Evolutionary conservation across 2,113 vertebrate species (phyloP).

Genomic region (Brachyistius frenatus): DNA sequence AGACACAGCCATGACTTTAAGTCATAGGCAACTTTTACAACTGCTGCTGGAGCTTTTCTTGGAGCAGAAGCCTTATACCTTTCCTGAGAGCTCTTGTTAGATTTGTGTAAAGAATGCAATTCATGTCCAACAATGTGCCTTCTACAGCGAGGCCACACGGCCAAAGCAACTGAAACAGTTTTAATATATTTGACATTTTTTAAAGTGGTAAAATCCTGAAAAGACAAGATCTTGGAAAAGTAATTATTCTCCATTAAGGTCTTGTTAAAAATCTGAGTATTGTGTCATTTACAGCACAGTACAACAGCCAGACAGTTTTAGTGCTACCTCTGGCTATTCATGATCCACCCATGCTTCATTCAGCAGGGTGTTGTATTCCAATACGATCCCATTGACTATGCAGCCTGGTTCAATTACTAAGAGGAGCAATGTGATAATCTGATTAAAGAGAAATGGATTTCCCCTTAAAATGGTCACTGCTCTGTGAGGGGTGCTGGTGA

Average conservation of each 20-base stretch:
- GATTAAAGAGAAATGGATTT: conserved; percentile 73
- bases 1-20: conserved; percentile 24
- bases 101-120: conserved; percentile 19
- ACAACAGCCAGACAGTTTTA: conserved; percentile 48
- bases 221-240: conserved; percentile 15
- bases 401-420: conserved; percentile 61
- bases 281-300: conserved; percentile 51
- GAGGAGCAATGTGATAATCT: conserved; percentile 68
- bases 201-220: not conserved
- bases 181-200: not conserved
- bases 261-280: conserved; percentile 52
- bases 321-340: conserved; percentile 46
- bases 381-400: conserved; percentile 65
- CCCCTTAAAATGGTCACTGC: conserved; percentile 48
- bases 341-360: conserved; percentile 53
- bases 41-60: not conserved
- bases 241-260: conserved; percentile 41
- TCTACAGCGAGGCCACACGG: not conserved
- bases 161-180: not conserved
- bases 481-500: conserved; percentile 1
- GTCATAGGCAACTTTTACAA: conserved; percentile 31
- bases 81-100: conserved; percentile 19
- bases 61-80: not conserved
- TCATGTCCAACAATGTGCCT: conserved; percentile 13
- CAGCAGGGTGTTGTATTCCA: conserved; percentile 65